Conservation (phyloP, 2,113 vertebrate species). For the Paratilapia polleni region DNA sequence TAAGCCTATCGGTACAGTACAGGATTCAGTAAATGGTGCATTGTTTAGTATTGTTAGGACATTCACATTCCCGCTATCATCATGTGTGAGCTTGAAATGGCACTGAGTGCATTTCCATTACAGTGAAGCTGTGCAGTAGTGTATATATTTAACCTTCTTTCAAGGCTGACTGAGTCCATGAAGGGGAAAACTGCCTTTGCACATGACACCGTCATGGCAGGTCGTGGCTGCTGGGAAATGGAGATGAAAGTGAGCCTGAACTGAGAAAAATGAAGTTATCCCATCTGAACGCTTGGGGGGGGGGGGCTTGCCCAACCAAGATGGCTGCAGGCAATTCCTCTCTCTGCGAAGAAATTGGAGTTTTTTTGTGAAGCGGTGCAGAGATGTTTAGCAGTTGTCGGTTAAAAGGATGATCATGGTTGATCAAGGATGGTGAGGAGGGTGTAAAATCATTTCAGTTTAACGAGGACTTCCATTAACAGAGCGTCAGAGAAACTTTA, state of each 20-base stretch:
- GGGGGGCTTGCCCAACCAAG: no score
- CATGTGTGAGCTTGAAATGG: background rate
- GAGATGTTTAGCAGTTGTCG: background rate
- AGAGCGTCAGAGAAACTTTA: background rate
- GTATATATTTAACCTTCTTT: conserved; percentile 1
- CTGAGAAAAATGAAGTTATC: background rate
- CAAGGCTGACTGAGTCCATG: background rate
- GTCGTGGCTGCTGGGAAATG: background rate
- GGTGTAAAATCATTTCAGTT: background rate
- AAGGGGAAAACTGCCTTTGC: background rate
- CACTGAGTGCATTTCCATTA: background rate
- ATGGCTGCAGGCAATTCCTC: conserved; percentile 9
- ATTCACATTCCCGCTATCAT: background rate
- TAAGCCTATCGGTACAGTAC: no score
- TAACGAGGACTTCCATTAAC: conserved; percentile 14
- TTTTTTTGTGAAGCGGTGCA: background rate
- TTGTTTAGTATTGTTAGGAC: no score
- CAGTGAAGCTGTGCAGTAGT: background rate
- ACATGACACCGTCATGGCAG: conserved; percentile 4
- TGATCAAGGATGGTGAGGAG: no score
- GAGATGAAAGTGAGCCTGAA: conserved; percentile 21
- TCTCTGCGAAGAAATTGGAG: background rate
- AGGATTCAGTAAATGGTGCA: no score
- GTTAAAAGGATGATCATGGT: background rate
- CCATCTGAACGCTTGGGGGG: background rate